A percentile compares a stretch with the other conserved stretches of the same genome.
Evolutionary conservation across 2,113 vertebrate species (phyloP).

Genomic region (Columba janthina): DNA sequence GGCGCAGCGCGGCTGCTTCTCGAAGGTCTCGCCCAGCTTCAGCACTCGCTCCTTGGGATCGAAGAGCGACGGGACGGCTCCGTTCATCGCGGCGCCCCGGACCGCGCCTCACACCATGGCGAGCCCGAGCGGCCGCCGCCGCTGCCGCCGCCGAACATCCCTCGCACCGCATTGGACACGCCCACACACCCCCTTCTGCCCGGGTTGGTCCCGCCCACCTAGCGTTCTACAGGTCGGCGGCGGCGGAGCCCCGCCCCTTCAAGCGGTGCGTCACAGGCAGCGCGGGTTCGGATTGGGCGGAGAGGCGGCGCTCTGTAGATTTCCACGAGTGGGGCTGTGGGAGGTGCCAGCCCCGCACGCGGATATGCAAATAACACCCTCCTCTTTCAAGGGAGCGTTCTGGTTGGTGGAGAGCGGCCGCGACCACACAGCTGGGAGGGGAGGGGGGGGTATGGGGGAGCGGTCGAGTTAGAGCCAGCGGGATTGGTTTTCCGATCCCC

Average conservation of each 20-base stretch:
- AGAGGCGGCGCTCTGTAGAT: rapidly evolving
- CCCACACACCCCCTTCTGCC: background rate
- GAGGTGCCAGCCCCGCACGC: background rate
- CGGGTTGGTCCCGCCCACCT: background rate
- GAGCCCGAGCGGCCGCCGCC: background rate
- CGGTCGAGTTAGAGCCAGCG: background rate
- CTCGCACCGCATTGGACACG: background rate
- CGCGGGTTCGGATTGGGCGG: rapidly evolving
- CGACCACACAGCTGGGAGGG: background rate
- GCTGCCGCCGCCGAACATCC: background rate
- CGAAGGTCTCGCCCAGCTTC: slow-evolving; percentile 91
- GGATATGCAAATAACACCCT: background rate
- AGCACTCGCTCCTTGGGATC: slow-evolving; percentile 90
- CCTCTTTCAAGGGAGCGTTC: background rate
- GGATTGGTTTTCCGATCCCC: rapidly evolving
- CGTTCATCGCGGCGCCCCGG: slow-evolving; percentile 79
- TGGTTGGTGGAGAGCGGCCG: slow-evolving; percentile 16
- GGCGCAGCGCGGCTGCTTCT: slow-evolving; percentile 90
- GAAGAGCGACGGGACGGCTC: slow-evolving; percentile 79
- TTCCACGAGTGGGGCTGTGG: background rate
- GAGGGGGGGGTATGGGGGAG: background rate
- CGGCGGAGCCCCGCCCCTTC: rapidly evolving
- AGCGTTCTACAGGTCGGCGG: background rate
- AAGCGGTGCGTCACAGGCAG: rapidly evolving
- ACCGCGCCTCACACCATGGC: slow-evolving; percentile 61